Conservation (phyloP, 2,888 invertebrate species). For the Rutpela maculata region DNA sequence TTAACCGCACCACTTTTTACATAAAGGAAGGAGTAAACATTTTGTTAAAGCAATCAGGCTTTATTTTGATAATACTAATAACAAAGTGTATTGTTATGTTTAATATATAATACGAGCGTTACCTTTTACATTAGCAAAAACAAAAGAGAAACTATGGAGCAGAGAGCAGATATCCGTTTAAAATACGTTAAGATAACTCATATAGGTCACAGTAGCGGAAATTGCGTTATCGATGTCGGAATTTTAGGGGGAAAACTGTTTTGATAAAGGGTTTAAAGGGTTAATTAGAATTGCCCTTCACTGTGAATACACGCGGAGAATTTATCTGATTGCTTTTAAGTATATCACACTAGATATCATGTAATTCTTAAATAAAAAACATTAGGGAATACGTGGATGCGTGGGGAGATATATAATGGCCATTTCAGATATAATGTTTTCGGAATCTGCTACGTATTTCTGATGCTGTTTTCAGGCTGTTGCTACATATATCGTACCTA, state of each 20-base stretch:
- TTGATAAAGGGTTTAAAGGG: conserved; percentile 53
- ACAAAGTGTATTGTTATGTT: conserved; percentile 32
- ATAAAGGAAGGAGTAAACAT: not conserved
- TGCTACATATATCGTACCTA: not conserved
- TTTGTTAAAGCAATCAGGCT: conserved; percentile 1
- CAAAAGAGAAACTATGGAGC: conserved; percentile 48
- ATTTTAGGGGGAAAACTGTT: conserved; percentile 51
- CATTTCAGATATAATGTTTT: conserved; percentile 15
- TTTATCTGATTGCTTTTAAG: conserved; percentile 51
- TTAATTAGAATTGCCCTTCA: conserved; percentile 54
- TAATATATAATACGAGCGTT: conserved; percentile 25
- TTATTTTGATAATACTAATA: conserved; percentile 19
- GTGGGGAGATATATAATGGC: conserved; percentile 9
- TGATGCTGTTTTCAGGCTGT: not conserved
- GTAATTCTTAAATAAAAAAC: conserved; percentile 15
- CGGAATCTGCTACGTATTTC: not conserved
- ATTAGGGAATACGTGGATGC: not conserved
- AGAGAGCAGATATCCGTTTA: conserved; percentile 48
- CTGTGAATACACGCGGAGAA: conserved; percentile 47
- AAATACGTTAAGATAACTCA: conserved; percentile 52
- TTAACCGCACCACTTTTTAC: not conserved
- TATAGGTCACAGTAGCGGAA: conserved; percentile 51
- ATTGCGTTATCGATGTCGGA: conserved; percentile 54
- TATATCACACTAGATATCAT: conserved; percentile 38
- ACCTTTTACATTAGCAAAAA: conserved; percentile 38